Percentiles rank a stretch among this genome's conserved stretches.
Conservation (phyloP, 2,797 vertebrate species). For the Ctenosaura bakeri region DNA sequence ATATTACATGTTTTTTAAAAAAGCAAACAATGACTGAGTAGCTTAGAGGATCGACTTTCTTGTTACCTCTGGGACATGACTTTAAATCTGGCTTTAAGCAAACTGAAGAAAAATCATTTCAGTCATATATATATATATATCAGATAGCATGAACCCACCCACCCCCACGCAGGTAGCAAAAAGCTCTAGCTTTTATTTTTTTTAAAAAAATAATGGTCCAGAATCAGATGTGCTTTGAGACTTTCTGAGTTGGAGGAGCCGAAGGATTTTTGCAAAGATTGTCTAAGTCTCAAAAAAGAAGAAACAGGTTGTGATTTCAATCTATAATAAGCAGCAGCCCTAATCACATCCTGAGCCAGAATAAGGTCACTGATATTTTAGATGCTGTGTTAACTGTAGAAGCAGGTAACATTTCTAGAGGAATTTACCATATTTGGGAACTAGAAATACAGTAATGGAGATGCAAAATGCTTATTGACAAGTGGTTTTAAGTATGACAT, state of each 20-base stretch:
- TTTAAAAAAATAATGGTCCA: conserved; percentile 31
- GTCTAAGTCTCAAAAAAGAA: conserved; percentile 52
- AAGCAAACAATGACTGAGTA: conserved; percentile 84
- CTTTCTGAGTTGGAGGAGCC: conserved; percentile 44
- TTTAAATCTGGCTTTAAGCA: conserved; percentile 86
- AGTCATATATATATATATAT: conserved; percentile 79
- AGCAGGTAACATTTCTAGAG: background rate
- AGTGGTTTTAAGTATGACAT: background rate
- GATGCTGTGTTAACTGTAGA: background rate
- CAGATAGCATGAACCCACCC: conserved; percentile 72
- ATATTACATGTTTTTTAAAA: conserved; percentile 82
- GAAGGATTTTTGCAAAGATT: conserved; percentile 63
- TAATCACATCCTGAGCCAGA: conserved; percentile 58
- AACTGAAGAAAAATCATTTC: conserved; percentile 85
- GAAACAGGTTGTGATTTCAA: conserved; percentile 71
- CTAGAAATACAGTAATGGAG: background rate
- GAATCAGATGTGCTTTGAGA: conserved; percentile 52
- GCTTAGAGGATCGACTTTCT: conserved; percentile 85
- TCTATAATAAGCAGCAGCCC: conserved; percentile 70
- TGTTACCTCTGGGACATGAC: conserved; percentile 83
- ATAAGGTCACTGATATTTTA: conserved; percentile 52
- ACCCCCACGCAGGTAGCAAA: conserved; percentile 72
- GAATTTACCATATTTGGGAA: background rate
- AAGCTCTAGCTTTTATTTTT: conserved; percentile 59
- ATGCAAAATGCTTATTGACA: background rate